Evolutionary conservation across 2,113 vertebrate genomes (phyloP), one percentile per base, ranked within the genome.

Genomic region (Nothocercus nigrocapillus): DNA sequence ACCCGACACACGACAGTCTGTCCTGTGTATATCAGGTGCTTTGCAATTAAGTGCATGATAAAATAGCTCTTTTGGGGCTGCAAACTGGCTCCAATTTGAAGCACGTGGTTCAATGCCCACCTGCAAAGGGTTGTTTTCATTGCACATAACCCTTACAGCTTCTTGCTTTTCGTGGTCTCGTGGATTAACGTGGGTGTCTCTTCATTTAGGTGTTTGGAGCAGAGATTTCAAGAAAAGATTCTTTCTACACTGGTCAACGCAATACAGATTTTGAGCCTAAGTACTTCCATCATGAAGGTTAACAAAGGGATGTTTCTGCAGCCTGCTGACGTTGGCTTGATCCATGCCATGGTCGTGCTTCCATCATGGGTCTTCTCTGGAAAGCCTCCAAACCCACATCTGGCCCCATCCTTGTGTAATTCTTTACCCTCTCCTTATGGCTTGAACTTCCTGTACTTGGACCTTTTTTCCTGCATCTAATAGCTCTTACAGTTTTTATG

Each of bases 191-290:
- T 0, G 1, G 3, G 11, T 56, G 62, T 63, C 47, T 24, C 47
- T 63, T 20, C 5, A 4, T 47, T 21, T 44, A 42, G 61, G 17
- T 5, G 10, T 9, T 38, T n/a, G 14, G 13, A 45, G 45, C 8
- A 32, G 45, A 25, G 30, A 59, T 66, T 51, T 20, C 25, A 10
- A 0, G 28, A 17, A 44, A 61, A 11, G 27, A 28, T 36, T 19
- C 30, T 25, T 38, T 22, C 2, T 32, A 4, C 24, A 7, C 40
- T 30, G 40, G 19, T 27, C 22, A 13, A 1, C 6, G 15, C 24
- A 7, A 25, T 27, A 20, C 27, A 9, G 32, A 13, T 30, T 20
- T 49, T 1, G 1, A 28, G 17, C 51, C 4, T 11, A 22, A 18
- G 2, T 2, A 2, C 38, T 66, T 32, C 59, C n/a, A 53, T 38